A percentile compares a stretch with the other conserved stretches of the same genome.
Conservation (phyloP, 1,140 invertebrate genomes). For the Diabrotica undecimpunctata region DNA sequence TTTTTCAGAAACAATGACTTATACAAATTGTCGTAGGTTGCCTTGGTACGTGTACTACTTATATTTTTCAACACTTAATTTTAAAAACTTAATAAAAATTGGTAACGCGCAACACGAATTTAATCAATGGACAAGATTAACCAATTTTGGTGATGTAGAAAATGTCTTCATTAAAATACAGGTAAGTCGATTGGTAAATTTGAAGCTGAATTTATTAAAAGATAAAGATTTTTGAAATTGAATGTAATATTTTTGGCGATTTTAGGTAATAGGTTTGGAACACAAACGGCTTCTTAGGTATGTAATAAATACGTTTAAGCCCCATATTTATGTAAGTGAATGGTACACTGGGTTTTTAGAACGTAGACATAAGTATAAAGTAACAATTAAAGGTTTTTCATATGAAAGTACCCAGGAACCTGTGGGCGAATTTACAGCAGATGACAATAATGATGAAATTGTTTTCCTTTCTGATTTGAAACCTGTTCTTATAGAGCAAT, state of each 20-base stretch:
- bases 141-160: slow-evolving; percentile 45
- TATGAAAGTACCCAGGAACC: neutral
- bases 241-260: neutral
- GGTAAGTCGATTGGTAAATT: slow-evolving; percentile 22
- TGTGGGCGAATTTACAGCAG: slow-evolving; percentile 1
- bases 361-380: slow-evolving; percentile 41
- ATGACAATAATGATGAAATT: slow-evolving; percentile 16
- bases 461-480: neutral
- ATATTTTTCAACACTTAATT: slow-evolving; percentile 37
- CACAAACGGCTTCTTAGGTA: slow-evolving; percentile 33
- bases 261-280: slow-evolving; percentile 28
- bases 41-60: slow-evolving; percentile 44
- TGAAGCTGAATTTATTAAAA: neutral
- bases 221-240: too few species aligned
- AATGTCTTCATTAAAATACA: slow-evolving; percentile 41
- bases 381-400: slow-evolving; percentile 17
- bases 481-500: slow-evolving; percentile 24
- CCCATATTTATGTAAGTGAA: slow-evolving; percentile 44
- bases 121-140: slow-evolving; percentile 42
- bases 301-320: slow-evolving; percentile 42
- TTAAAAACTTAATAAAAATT: slow-evolving; percentile 47
- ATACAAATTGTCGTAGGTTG: slow-evolving; percentile 10
- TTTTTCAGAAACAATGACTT: too few species aligned
- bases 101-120: slow-evolving; percentile 42
- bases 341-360: slow-evolving; percentile 46